phyloP scores from a whole-genome alignment of 2,797 vertebrate species.

The Scomberomorus guttatus region DNA sequence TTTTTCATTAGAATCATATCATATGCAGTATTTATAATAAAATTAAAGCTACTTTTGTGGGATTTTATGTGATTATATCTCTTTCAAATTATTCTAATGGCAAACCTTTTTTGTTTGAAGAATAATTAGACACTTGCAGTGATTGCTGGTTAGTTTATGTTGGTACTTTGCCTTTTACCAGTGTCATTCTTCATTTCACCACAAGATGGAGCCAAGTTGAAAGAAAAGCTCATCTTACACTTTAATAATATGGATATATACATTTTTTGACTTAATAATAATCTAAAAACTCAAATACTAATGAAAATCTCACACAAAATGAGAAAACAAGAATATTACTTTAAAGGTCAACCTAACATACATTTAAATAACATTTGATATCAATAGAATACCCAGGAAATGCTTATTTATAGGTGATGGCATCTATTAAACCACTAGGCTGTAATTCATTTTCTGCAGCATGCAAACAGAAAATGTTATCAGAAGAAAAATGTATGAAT shows the following conservation, averaged over 20 bases:
- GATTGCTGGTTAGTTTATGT: too few relatives aligned
- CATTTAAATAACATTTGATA: background rate
- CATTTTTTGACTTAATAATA: too few relatives aligned
- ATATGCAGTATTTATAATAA: too few relatives aligned
- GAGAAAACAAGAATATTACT: background rate
- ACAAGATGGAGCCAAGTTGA: constrained; percentile 22
- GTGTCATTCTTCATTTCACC: constrained; percentile 12
- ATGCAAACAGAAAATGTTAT: too few relatives aligned
- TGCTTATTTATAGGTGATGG: background rate
- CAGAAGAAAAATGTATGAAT: background rate
- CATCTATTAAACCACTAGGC: background rate
- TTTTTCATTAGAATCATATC: too few relatives aligned
- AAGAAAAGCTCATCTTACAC: background rate
- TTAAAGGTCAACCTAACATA: background rate
- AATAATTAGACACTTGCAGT: background rate
- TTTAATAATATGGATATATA: background rate
- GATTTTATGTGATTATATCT: too few relatives aligned
- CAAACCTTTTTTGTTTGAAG: background rate
- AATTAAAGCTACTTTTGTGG: too few relatives aligned
- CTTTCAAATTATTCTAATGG: too few relatives aligned
- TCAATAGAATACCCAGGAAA: background rate
- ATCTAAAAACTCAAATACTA: background rate
- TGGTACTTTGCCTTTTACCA: too few relatives aligned
- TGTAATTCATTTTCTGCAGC: background rate
- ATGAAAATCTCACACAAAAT: background rate